These are phyloP conservation scores for Arothron firmamentum DNA, from an alignment of 2,113 vertebrate species.

Conservation along the genomic window DNA sequence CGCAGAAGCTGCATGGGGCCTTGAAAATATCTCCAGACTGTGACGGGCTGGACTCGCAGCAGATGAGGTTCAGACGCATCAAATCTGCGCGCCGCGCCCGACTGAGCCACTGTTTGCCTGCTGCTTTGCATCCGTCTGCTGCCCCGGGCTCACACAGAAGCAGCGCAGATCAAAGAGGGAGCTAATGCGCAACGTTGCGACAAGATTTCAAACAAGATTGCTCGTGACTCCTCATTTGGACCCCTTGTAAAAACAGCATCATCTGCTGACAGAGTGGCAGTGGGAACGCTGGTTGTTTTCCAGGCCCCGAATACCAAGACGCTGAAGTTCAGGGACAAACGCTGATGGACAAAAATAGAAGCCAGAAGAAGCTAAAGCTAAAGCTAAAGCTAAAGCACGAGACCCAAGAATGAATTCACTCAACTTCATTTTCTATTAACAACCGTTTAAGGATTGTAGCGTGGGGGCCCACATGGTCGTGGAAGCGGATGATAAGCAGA, in stretches of 20 bases:
- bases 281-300: constrained; percentile 3
- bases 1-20: constrained; percentile 9
- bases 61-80: constrained; percentile 46
- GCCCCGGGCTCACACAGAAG: constrained; percentile 41
- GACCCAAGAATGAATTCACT: background rate
- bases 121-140: constrained; percentile 42
- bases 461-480: constrained; percentile 29
- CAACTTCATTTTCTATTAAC: constrained; percentile 13
- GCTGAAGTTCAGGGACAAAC: background rate
- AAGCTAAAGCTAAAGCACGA: no score
- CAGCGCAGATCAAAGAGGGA: constrained; percentile 43
- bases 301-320: background rate
- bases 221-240: constrained; percentile 43
- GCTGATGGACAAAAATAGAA: background rate
- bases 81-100: constrained; percentile 33
- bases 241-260: constrained; percentile 12
- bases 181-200: constrained; percentile 41
- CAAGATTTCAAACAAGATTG: constrained; percentile 57
- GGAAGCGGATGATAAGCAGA: constrained; percentile 41
- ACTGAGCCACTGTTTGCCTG: constrained; percentile 39
- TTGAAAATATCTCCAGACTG: constrained; percentile 12
- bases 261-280: constrained; percentile 15
- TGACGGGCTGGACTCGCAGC: constrained; percentile 24
- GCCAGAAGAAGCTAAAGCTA: background rate
- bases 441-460: no score